Evolutionary conservation across 2,113 vertebrate species (phyloP).

Genomic region (Origma solitaria): DNA sequence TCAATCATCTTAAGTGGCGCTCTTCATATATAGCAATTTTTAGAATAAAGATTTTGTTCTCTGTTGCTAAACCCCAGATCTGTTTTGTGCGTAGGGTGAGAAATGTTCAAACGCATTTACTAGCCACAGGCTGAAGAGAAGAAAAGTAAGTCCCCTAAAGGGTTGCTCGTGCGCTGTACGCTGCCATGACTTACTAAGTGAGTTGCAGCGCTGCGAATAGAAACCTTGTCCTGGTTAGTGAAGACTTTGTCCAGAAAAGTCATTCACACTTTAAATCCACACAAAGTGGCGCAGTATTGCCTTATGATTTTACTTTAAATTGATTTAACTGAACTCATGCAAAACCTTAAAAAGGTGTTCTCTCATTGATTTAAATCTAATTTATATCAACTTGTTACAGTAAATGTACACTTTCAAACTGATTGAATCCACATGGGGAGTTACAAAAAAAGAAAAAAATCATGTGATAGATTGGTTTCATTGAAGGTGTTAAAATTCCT

Average conservation of each 20-base stretch:
- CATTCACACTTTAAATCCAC: not conserved
- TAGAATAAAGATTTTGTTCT: not conserved
- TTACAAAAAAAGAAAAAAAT: not conserved
- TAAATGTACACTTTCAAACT: not conserved
- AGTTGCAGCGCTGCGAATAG: not conserved
- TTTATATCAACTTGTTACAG: not conserved
- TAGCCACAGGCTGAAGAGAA: not conserved
- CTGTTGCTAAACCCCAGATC: not conserved
- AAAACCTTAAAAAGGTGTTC: not conserved
- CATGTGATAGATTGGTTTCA: rapidly evolving
- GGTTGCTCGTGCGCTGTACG: rapidly evolving
- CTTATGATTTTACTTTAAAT: not conserved
- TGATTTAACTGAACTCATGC: not conserved
- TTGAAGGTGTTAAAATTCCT: not conserved
- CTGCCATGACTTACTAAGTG: not conserved
- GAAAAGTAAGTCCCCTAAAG: not conserved
- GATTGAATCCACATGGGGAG: not conserved
- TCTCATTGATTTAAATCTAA: not conserved
- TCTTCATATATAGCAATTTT: rapidly evolving
- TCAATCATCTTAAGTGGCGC: rapidly evolving
- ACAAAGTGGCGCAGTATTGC: not conserved
- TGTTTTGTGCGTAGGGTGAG: not conserved
- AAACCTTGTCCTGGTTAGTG: not conserved
- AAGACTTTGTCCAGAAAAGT: not conserved
- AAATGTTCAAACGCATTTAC: not conserved